Percentiles rank a stretch among this genome's conserved stretches.
phyloP scores from a whole-genome alignment of 2,797 vertebrate species.

The Mus caroli region DNA sequence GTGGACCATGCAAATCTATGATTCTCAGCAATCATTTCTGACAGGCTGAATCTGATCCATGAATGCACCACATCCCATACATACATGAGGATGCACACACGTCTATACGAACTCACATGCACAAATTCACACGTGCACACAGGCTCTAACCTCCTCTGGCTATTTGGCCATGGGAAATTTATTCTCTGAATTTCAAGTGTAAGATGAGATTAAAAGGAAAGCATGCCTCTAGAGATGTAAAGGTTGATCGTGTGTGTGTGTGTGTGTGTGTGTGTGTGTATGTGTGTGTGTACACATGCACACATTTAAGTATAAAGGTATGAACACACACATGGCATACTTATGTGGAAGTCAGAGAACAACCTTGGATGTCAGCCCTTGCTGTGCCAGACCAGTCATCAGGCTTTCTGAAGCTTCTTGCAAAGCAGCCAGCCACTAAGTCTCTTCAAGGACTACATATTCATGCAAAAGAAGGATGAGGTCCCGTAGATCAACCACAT shows the following conservation, averaged over 20 bases:
- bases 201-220: constrained; percentile 18
- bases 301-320: not conserved
- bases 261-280: too few relatives aligned
- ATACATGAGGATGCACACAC: not conserved
- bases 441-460: not conserved
- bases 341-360: not conserved
- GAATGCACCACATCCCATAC: not conserved
- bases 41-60: not conserved
- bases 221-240: not conserved
- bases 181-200: constrained; percentile 35
- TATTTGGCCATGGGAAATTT: not conserved
- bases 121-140: not conserved
- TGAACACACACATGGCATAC: not conserved
- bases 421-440: not conserved
- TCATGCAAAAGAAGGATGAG: not conserved
- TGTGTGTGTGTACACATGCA: not conserved
- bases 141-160: not conserved
- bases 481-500: not conserved
- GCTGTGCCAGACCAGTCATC: not conserved
- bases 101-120: not conserved
- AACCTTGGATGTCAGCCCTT: not conserved
- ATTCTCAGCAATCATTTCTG: not conserved
- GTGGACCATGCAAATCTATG: not conserved
- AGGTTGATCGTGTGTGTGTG: not conserved
- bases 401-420: not conserved